Base-by-base conservation (phyloP, 2,113 vertebrate species). In the Triplophysa rosa region DNA sequence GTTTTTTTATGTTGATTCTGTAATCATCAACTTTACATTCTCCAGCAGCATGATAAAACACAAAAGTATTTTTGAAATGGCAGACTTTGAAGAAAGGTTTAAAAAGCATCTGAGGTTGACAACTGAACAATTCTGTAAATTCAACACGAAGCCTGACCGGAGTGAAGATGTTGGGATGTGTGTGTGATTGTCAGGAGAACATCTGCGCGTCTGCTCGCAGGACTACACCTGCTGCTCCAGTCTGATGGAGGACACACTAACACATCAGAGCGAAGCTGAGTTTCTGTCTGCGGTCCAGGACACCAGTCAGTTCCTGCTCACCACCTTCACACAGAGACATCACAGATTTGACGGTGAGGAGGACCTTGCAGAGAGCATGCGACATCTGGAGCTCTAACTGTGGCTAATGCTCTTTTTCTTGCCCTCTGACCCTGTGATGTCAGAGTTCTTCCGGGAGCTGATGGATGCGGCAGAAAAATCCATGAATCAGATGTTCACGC, bases 201-300 rank as follows among this genome's bases (percentile, higher is more conserved):
- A 96, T 89, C 92, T 96, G 79, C 93, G 92, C 24, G 90, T 95
- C 83, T 97, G 95, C 85, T 93, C 94, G 74, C 95, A 94, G 86
- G 94, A 95, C 84, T 96, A 95, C 90, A 95, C 94, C 68, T 96
- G 95, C 91, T 97, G 95, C 89, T 93, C 95, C 87, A 95, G 94
- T 79, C 89, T 94, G 82, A 94, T 94, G 87, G 95, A 96, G 87
- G 94, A 95, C 82, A 93, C 89, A 1, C 91, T 97, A 67, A 90
- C 91, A 40, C 90, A 90, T 14, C 94, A 95, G 82, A 94, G 94
- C 2, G 92, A 94, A 81, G 87, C 85, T 13, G 93, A 94, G 82
- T 94, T 95, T 88, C 88, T 90, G 58, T 88, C 90, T 72, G 88
- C 95, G 49, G 82, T 95, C 2, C 94, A 94, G 17, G 93, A 95